Evolutionary conservation across 2,888 invertebrate genomes (phyloP).

Genomic region (Loripinus fragilis): DNA sequence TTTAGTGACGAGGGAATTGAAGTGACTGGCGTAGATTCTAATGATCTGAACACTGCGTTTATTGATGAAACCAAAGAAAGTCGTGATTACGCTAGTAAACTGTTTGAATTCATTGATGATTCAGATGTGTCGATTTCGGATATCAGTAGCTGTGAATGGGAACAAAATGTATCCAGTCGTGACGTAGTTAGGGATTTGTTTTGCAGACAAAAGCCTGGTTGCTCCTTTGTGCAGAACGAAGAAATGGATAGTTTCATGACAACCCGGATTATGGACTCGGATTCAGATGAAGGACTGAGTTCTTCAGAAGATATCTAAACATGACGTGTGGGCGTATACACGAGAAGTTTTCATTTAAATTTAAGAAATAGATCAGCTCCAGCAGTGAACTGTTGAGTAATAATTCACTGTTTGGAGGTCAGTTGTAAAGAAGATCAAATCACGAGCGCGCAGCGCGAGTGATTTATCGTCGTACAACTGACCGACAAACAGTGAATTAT

Average conservation of each 20-base stretch:
- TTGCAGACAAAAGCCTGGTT: neutral
- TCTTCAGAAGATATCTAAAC: too few relatives aligned
- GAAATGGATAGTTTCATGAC: conserved; percentile 7
- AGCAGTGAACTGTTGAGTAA: too few relatives aligned
- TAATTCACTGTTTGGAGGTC: too few relatives aligned
- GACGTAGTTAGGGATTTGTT: neutral
- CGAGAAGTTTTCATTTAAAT: too few relatives aligned
- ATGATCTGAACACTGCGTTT: neutral
- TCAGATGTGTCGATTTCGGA: neutral
- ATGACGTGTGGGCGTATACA: too few relatives aligned
- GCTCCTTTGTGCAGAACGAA: neutral
- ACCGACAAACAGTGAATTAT: too few relatives aligned
- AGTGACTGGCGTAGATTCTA: neutral
- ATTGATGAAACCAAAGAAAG: neutral
- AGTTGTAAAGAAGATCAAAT: too few relatives aligned
- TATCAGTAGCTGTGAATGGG: neutral
- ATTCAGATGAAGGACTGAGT: too few relatives aligned
- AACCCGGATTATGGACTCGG: neutral
- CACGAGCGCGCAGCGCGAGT: too few relatives aligned
- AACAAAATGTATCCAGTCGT: neutral
- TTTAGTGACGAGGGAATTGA: neutral
- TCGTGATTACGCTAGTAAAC: too few relatives aligned
- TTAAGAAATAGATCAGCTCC: too few relatives aligned
- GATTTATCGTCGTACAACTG: too few relatives aligned
- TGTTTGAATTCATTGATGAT: neutral